Evolutionary conservation across 2,888 invertebrate genomes (phyloP).

Genomic region (Cataglyphis rosenhaueri): DNA sequence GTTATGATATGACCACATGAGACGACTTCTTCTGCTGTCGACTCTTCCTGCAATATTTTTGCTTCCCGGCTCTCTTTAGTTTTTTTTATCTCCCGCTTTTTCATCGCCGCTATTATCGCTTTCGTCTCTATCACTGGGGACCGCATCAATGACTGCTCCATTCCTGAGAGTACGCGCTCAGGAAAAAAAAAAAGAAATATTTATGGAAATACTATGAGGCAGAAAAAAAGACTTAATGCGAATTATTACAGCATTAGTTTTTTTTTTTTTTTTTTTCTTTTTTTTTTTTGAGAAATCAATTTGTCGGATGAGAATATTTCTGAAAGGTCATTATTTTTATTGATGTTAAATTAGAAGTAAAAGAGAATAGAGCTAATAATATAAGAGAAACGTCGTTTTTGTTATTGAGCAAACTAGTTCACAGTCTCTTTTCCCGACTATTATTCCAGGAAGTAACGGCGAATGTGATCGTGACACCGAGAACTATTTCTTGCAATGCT

Average conservation of each 20-base stretch:
- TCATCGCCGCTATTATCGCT: slow-evolving; percentile 60
- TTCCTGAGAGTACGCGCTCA: slow-evolving; percentile 22
- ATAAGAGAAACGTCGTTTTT: slow-evolving; percentile 13
- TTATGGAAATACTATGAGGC: not conserved
- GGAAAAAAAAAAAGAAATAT: slow-evolving; percentile 22
- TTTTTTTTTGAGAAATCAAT: slow-evolving; percentile 3
- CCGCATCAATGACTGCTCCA: slow-evolving; percentile 34
- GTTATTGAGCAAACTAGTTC: slow-evolving; percentile 28
- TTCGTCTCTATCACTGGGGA: slow-evolving; percentile 31
- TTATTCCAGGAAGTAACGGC: slow-evolving; percentile 59
- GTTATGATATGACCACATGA: slow-evolving; percentile 77
- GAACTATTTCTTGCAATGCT: slow-evolving; percentile 51
- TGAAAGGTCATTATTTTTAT: not conserved
- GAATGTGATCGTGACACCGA: slow-evolving; percentile 61
- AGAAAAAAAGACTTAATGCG: not conserved
- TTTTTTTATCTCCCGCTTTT: slow-evolving; percentile 14
- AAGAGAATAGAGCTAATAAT: not conserved
- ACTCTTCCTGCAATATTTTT: slow-evolving; percentile 53
- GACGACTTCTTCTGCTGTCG: slow-evolving; percentile 68
- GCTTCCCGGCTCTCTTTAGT: slow-evolving; percentile 46
- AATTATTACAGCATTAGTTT: not conserved
- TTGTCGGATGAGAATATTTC: not conserved
- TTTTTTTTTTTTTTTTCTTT: too few species aligned
- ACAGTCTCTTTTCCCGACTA: slow-evolving; percentile 40
- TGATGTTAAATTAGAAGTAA: slow-evolving; percentile 1